Base-by-base conservation (phyloP, 2,888 invertebrate genomes). In the Lasiommata megera region DNA sequence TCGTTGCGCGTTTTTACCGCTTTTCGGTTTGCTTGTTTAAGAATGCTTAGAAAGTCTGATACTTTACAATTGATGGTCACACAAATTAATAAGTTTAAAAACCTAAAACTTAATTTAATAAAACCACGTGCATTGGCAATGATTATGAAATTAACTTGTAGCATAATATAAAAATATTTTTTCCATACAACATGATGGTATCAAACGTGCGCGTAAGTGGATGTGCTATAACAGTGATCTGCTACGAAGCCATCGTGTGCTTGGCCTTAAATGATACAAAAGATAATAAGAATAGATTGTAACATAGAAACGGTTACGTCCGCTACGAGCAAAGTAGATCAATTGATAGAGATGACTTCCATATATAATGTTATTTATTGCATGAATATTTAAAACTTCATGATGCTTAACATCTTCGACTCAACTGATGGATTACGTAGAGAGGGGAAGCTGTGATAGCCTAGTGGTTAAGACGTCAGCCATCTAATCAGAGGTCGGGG, bases 241-340 rank as follows among this genome's bases (percentile, higher is more conserved):
- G 14, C 56, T 48, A 43, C 14, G 40, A 61, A 28, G 46, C 17
- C 38, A 28, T 53, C 29, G 36, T 31, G 44, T 55, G 57, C 63
- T 61, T 63, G 57, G 61, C 64, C 65, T 71, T 68, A 68, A 68
- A 61, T 64, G 61, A 63, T 63, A 59, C 38, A 56, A 58, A 63
- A 67, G 70, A 71, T 72, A 58, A 51, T 60, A 61, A 56, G 54
- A 56, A 62, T 57, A 66, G 70, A 69, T 71, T 65, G 56, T 58
- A 61, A 60, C 47, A 61, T 57, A 64, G 64, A 70, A 70, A 67
- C 67, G 58, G 61, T 58, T 56, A 55, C 65, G 66, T 67, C 68
- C 66, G 68, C 65, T 64, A 50, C 46, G 57, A 61, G 64, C 63
- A 53, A 62, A 66, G 58, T 63, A 70, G 68, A 71, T 72, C 57